A percentile compares a stretch with the other conserved stretches of the same genome.
Conservation (phyloP, 1,140 invertebrate species). For the Contarinia nasturtii region DNA sequence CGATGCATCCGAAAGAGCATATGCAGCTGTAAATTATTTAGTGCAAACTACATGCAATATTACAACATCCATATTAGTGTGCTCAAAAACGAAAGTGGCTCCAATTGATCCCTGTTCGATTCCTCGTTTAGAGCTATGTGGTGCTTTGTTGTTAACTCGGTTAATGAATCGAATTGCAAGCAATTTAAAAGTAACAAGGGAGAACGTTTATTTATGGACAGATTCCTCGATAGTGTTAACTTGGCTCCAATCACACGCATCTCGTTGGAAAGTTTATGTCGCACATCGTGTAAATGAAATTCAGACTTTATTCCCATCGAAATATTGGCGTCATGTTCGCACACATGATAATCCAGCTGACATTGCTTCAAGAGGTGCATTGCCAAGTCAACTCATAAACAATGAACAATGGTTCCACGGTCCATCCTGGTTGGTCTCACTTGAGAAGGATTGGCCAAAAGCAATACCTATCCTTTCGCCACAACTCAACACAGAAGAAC, state of each 20-base stretch:
- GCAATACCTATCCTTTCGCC: too few relatives aligned
- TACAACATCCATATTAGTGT: constrained; percentile 6
- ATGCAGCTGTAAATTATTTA: constrained; percentile 18
- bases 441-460: too few relatives aligned
- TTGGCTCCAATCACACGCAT: constrained; percentile 13
- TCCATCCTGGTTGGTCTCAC: background rate
- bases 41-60: background rate
- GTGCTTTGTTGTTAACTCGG: constrained; percentile 8
- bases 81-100: constrained; percentile 13
- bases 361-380: constrained; percentile 6
- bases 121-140: constrained; percentile 13
- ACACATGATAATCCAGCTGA: constrained; percentile 10
- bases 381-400: background rate
- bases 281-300: constrained; percentile 9
- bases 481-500: too few relatives aligned
- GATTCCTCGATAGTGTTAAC: constrained; percentile 15
- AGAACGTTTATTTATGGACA: constrained; percentile 9
- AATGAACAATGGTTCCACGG: constrained; percentile 1
- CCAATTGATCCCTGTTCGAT: constrained; percentile 13
- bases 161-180: constrained; percentile 1
- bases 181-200: background rate
- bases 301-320: background rate
- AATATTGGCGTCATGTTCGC: constrained; percentile 7
- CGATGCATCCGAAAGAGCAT: constrained; percentile 19
- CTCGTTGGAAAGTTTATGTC: constrained; percentile 4